phyloP scores from a whole-genome alignment of 1,140 invertebrate genomes.

The Sycophila sp. region DNA sequence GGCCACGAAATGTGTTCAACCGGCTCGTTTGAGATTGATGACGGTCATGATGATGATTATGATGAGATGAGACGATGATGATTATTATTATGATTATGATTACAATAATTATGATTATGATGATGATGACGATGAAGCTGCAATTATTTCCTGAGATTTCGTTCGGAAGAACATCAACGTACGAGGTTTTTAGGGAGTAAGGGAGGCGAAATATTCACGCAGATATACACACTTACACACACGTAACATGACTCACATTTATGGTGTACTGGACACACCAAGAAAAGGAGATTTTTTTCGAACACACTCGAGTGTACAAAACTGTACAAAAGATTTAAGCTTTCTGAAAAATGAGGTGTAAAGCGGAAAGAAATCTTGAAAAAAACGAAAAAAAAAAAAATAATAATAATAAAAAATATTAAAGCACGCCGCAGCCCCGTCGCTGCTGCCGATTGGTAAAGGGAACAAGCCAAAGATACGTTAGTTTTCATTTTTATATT shows the following conservation, averaged over 20 bases:
- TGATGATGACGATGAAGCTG: too few relatives aligned
- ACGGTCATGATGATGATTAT: not conserved
- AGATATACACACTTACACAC: slow-evolving; percentile 8
- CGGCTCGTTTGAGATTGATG: slow-evolving; percentile 45
- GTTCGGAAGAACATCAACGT: too few relatives aligned
- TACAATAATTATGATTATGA: too few relatives aligned
- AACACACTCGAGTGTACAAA: slow-evolving; percentile 61
- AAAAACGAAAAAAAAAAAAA: too few relatives aligned
- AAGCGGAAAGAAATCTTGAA: slow-evolving; percentile 38
- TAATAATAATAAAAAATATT: slow-evolving; percentile 48
- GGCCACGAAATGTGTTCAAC: slow-evolving; percentile 55
- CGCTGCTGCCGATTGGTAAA: slow-evolving; percentile 65
- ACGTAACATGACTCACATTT: slow-evolving; percentile 33
- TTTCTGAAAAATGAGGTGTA: slow-evolving; percentile 41
- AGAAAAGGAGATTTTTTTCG: too few relatives aligned
- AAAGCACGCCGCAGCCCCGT: slow-evolving; percentile 54
- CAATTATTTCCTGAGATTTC: too few relatives aligned
- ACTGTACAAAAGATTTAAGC: slow-evolving; percentile 55
- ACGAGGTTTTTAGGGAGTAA: too few relatives aligned
- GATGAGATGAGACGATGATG: too few relatives aligned
- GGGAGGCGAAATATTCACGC: slow-evolving; percentile 17
- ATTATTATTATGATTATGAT: too few relatives aligned
- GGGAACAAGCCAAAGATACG: slow-evolving; percentile 69
- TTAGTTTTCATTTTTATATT: slow-evolving; percentile 70
- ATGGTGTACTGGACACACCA: slow-evolving; percentile 30